phyloP scores from a whole-genome alignment of 2,797 vertebrate species.

The Chrosomus eos region DNA sequence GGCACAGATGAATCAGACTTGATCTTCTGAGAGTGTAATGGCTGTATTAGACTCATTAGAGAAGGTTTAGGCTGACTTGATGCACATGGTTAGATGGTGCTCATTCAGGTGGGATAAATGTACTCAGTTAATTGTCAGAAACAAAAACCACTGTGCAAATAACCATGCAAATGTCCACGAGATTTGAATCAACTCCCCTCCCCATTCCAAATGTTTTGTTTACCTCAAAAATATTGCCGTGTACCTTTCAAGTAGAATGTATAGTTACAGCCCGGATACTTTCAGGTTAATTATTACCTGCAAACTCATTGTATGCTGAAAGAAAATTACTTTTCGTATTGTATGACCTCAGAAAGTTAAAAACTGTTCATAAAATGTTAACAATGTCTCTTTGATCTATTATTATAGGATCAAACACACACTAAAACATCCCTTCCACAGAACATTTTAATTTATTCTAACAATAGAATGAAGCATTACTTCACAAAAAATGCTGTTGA shows the following conservation, averaged over 20 bases:
- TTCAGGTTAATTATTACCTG: not conserved
- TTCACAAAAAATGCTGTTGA: not conserved
- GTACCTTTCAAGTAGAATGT: not conserved
- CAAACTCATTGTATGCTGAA: not conserved
- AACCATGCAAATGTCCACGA: conserved; percentile 15
- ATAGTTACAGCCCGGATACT: not conserved
- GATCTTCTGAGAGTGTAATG: conserved; percentile 3
- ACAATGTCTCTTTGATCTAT: not conserved
- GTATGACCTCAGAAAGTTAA: not conserved
- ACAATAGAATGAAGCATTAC: conserved; percentile 1
- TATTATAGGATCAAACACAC: not conserved
- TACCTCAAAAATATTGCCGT: conserved; percentile 5
- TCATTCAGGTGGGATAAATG: conserved; percentile 25
- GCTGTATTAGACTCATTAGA: conserved; percentile 11
- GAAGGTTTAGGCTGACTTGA: conserved; percentile 3
- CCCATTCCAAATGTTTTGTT: conserved; percentile 4
- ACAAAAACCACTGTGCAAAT: conserved; percentile 1
- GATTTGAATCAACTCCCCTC: conserved; percentile 13
- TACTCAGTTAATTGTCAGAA: conserved; percentile 25
- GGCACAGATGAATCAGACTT: not conserved
- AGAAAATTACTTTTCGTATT: not conserved
- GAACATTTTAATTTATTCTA: not conserved
- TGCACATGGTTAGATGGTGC: not conserved
- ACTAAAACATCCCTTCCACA: not conserved
- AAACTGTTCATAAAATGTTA: conserved; percentile 8